Conservation (phyloP, 1,140 invertebrate genomes). For the Drosophila hydei region DNA sequence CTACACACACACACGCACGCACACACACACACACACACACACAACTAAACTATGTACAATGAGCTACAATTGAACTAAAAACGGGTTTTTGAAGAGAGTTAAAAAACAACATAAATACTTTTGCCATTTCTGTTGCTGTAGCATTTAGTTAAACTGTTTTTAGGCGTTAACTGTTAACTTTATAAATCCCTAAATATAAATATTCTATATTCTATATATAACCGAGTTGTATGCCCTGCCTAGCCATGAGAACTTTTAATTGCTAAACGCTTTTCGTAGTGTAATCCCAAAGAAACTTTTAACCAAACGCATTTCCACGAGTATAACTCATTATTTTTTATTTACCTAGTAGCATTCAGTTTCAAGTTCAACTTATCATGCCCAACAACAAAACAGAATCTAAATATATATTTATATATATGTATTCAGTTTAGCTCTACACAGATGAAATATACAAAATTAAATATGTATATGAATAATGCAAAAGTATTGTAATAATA, state of each 20-base stretch:
- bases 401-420: slow-evolving; percentile 9
- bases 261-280: slow-evolving; percentile 60
- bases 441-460: slow-evolving; percentile 27
- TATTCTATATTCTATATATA: slow-evolving; percentile 32
- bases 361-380: slow-evolving; percentile 56
- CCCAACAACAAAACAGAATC: not conserved
- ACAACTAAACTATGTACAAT: slow-evolving; percentile 61
- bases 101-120: slow-evolving; percentile 27
- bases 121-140: slow-evolving; percentile 54
- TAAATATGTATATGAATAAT: slow-evolving; percentile 12
- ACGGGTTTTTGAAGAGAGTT: slow-evolving; percentile 47
- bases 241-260: slow-evolving; percentile 37
- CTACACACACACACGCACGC: slow-evolving; percentile 22
- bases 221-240: slow-evolving; percentile 30
- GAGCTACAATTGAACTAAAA: slow-evolving; percentile 52
- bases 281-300: slow-evolving; percentile 42
- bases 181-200: slow-evolving; percentile 16
- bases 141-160: slow-evolving; percentile 70
- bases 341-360: slow-evolving; percentile 55
- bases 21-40: slow-evolving; percentile 25
- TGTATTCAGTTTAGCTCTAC: slow-evolving; percentile 45
- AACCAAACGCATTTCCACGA: slow-evolving; percentile 69
- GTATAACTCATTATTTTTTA: slow-evolving; percentile 65
- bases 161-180: slow-evolving; percentile 62
- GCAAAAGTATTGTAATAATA: slow-evolving; percentile 55